A percentile compares a stretch with the other conserved stretches of the same genome.
These are phyloP conservation scores for Malthinus flaveolus DNA, from an alignment of 2,888 invertebrate genomes.

Conservation along the genomic window DNA sequence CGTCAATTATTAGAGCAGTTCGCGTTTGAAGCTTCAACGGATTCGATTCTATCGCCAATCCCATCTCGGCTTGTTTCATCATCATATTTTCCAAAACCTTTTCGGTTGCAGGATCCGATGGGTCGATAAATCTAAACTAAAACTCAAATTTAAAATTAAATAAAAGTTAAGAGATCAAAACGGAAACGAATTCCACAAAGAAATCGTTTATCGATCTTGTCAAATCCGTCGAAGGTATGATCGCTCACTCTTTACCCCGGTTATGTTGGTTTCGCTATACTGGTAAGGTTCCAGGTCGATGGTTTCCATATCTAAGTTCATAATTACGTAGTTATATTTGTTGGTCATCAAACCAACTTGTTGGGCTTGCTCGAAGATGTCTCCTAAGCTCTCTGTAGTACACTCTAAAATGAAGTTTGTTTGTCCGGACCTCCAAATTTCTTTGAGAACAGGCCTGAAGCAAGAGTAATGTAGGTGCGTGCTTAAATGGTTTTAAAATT, in stretches of 20 bases:
- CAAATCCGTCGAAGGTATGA: too few species aligned
- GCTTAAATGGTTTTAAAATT: background rate
- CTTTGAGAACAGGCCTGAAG: constrained; percentile 11
- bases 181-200: background rate
- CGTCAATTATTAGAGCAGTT: constrained; percentile 83
- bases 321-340: constrained; percentile 60
- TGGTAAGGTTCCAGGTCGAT: constrained; percentile 60
- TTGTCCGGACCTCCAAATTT: constrained; percentile 48
- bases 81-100: too few species aligned
- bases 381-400: constrained; percentile 53
- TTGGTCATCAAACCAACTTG: constrained; percentile 65
- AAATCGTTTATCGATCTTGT: too few species aligned
- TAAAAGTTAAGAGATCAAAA: constrained; percentile 13
- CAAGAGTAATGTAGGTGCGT: background rate
- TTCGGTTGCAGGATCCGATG: constrained; percentile 39
- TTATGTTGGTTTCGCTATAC: constrained; percentile 64
- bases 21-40: constrained; percentile 59
- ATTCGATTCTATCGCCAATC: too few species aligned
- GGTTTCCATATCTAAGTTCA: constrained; percentile 63
- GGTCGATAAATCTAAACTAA: constrained; percentile 64
- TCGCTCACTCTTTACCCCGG: constrained; percentile 50
- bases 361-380: constrained; percentile 60
- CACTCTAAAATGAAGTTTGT: constrained; percentile 60
- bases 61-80: constrained; percentile 31
- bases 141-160: too few species aligned